These are phyloP conservation scores for Atopsyche davidsoni DNA, from an alignment of 1,140 invertebrate genomes.

Conservation along the genomic window DNA sequence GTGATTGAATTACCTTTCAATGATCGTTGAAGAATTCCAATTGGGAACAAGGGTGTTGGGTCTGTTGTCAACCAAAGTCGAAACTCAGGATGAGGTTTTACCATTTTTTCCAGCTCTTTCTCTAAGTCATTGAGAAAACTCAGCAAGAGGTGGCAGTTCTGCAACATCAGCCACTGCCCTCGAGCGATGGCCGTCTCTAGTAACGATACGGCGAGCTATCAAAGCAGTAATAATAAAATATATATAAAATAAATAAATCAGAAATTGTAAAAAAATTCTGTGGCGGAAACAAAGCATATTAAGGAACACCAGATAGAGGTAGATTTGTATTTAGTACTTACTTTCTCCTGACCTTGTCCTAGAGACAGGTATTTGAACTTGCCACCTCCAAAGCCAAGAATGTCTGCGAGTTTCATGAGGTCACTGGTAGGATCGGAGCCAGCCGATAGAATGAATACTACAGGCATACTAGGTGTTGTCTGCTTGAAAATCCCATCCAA, in stretches of 20 bases:
- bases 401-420: constrained; percentile 79
- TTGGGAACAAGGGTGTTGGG: constrained; percentile 75
- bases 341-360: constrained; percentile 83
- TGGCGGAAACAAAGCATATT: not conserved
- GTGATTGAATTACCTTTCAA: constrained; percentile 60
- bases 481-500: constrained; percentile 78
- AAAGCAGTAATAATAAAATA: not conserved
- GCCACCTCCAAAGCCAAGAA: constrained; percentile 59
- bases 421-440: constrained; percentile 84
- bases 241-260: not conserved
- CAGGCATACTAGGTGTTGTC: constrained; percentile 68
- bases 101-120: constrained; percentile 72
- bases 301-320: too few species aligned
- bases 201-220: constrained; percentile 61
- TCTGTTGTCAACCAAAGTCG: constrained; percentile 90
- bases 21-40: constrained; percentile 80
- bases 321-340: constrained; percentile 1
- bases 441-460: constrained; percentile 82
- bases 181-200: constrained; percentile 65
- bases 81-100: constrained; percentile 80
- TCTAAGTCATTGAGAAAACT: constrained; percentile 75
- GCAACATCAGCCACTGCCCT: constrained; percentile 84
- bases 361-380: constrained; percentile 79
- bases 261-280: not conserved
- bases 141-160: constrained; percentile 83